Evolutionary conservation across 2,113 vertebrate genomes (phyloP).

Genomic region (Myrmophylax atrothorax): DNA sequence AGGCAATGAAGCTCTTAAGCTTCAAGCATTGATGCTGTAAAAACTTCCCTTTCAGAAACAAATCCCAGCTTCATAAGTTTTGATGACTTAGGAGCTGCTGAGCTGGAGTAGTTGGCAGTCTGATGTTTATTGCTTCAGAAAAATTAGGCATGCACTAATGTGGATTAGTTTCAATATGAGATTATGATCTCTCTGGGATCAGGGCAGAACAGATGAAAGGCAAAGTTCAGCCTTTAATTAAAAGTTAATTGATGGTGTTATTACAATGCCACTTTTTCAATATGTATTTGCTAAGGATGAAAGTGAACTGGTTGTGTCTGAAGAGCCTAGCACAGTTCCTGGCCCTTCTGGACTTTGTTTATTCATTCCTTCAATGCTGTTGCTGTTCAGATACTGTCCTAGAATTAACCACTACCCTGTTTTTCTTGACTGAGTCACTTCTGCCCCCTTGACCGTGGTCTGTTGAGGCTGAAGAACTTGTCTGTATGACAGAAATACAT

Average conservation of each 20-base stretch:
- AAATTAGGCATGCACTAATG: background rate
- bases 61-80: background rate
- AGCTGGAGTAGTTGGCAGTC: background rate
- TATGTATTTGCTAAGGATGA: slow-evolving; percentile 21
- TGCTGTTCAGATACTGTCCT: background rate
- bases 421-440: slow-evolving; percentile 19
- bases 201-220: slow-evolving; percentile 46
- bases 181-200: slow-evolving; percentile 32
- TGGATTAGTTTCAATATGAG: background rate
- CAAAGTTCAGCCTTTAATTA: slow-evolving; percentile 58
- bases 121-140: slow-evolving; percentile 36
- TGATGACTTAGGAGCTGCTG: background rate
- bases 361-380: background rate
- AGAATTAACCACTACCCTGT: slow-evolving; percentile 11
- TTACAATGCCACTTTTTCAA: slow-evolving; percentile 26
- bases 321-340: background rate
- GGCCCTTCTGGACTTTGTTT: background rate
- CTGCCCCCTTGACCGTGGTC: background rate
- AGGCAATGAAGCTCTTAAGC: background rate
- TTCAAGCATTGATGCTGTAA: background rate
- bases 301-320: slow-evolving; percentile 24
- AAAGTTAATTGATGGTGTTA: slow-evolving; percentile 50
- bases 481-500: background rate
- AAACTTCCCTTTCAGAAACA: background rate
- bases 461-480: background rate